Conservation (phyloP, 2,888 invertebrate species). For the Trachelus iudaicus region DNA sequence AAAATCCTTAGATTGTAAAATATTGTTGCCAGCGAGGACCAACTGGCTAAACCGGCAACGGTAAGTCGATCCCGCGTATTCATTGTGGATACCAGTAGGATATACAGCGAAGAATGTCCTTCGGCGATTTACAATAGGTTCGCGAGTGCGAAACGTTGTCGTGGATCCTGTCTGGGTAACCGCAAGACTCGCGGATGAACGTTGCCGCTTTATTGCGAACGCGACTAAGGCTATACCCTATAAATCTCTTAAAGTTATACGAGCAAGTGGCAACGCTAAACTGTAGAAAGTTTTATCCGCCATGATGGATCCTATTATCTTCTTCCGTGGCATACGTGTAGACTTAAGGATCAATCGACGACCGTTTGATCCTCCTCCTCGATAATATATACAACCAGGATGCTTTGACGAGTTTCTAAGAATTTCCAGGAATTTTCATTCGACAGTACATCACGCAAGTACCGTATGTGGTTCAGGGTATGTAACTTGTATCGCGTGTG, state of each 20-base stretch:
- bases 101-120: neutral
- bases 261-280: neutral
- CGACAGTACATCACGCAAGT: neutral
- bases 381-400: too few relatives aligned
- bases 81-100: neutral
- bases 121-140: neutral
- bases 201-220: neutral
- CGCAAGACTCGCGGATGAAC: neutral
- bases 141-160: neutral
- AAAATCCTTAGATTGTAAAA: conserved; percentile 60
- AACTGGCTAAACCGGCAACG: neutral
- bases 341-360: neutral
- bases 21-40: conserved; percentile 47
- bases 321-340: neutral
- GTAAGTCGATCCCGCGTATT: neutral
- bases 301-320: neutral
- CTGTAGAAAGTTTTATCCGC: neutral
- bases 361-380: neutral
- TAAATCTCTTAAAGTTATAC: neutral
- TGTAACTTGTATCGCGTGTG: neutral
- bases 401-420: neutral
- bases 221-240: neutral
- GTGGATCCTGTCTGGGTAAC: neutral
- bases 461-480: neutral
- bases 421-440: neutral